Evolutionary conservation across 92 coral and sea anemone species (phyloP).

Genomic region (Porites cylindrica): DNA sequence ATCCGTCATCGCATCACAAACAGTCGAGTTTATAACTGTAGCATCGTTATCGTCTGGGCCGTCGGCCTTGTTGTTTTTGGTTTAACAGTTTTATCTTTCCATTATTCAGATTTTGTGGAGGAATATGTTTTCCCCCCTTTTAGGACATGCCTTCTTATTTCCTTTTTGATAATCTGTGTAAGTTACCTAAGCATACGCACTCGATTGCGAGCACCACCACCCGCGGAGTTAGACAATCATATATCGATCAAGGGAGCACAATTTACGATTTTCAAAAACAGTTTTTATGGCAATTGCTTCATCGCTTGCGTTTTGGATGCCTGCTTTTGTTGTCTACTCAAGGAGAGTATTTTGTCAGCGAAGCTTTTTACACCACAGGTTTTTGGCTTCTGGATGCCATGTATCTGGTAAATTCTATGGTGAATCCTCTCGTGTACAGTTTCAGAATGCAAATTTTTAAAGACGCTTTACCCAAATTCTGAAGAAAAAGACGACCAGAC

Average conservation of each 20-base stretch:
- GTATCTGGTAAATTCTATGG: background rate
- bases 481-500: background rate
- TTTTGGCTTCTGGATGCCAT: background rate
- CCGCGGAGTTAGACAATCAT: background rate
- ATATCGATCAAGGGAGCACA: background rate
- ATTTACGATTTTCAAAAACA: background rate
- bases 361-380: background rate
- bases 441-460: background rate
- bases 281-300: background rate
- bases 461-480: background rate
- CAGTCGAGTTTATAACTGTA: background rate
- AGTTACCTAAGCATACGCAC: background rate
- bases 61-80: background rate
- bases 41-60: background rate
- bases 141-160: background rate
- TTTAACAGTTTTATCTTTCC: background rate
- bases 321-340: background rate
- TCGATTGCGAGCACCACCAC: background rate
- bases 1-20: background rate
- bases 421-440: background rate
- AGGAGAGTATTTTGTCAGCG: background rate
- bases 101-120: background rate
- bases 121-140: background rate
- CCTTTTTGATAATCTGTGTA: background rate
- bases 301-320: background rate